Evolutionary conservation across 2,113 vertebrate species (phyloP), one percentile per base, ranked within the genome.

Genomic region (Salminus brasiliensis): DNA sequence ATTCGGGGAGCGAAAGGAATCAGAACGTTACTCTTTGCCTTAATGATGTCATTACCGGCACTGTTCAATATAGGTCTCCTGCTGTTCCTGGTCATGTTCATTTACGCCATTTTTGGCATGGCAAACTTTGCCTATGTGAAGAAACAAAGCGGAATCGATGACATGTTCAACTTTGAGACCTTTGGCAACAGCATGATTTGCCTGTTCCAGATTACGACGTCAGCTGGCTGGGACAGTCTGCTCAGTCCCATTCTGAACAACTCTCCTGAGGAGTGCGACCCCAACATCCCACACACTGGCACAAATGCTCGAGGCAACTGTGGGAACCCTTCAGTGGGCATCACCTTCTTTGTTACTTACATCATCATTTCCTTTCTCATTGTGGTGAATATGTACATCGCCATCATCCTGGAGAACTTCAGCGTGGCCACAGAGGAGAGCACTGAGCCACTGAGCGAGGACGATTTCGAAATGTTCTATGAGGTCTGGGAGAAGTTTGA

Each of bases 341-440:
- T 99, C 88, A 92, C 97, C 41, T 99, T 99, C 91, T 99, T 99
- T 52, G 98, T 98, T 76, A 99, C 97, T 16, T 99, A 99, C 84
- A 98, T 99, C 89, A 99, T 99, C 92, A 99, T 99, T 92, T 98
- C 97, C 75, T 99, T 99, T 91, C 96, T 99, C 84, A 99, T 99
- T 2, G 98, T 99, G 87, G 98, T 99, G 73, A 99, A 99, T 93
- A 99, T 99, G 98, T 99, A 99, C 91, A 99, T 99, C 34, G 98
- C 98, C 83, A 98, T 99, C 88, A 99, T 99, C 91, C 91, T 99
- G 86, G 98, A 99, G 93, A 99, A 99, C 93, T 99, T 99, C 92
- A 99, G 97, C 3, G 98, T 98, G 85, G 97, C 98, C 84, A 99
- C 98, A 0, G 98, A 99, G 90, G 98, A 99, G 88, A 99, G 98